phyloP scores from a whole-genome alignment of 2,797 vertebrate genomes.

The Neosilurus mollespiculum region DNA sequence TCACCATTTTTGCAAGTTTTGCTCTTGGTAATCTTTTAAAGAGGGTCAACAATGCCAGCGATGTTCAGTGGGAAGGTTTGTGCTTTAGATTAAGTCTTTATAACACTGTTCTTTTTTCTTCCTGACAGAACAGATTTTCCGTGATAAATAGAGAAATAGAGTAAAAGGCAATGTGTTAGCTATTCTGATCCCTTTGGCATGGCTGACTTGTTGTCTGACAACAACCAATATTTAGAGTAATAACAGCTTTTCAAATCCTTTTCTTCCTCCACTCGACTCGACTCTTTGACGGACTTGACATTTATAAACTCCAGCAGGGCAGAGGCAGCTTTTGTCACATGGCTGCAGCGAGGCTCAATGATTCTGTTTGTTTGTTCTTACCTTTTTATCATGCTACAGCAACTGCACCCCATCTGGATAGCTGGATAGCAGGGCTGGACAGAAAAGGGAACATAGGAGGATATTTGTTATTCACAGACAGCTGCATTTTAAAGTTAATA shows the following conservation, averaged over 20 bases:
- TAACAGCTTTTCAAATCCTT: conserved; percentile 18
- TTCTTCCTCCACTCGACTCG: conserved; percentile 12
- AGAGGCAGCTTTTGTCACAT: not conserved
- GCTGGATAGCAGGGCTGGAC: conserved; percentile 66
- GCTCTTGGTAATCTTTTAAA: conserved; percentile 2
- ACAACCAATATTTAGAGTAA: conserved; percentile 42
- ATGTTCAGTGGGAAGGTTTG: not conserved
- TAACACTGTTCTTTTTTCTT: not conserved
- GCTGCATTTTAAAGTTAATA: not conserved
- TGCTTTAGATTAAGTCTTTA: conserved; percentile 11
- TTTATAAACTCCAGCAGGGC: conserved; percentile 28
- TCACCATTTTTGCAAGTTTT: not conserved
- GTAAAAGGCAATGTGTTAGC: conserved; percentile 7
- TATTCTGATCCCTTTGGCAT: conserved; percentile 15
- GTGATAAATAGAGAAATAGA: not conserved
- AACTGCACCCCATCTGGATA: conserved; percentile 98
- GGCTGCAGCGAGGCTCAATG: not conserved
- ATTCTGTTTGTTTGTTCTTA: conserved; percentile 65
- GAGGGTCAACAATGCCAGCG: not conserved
- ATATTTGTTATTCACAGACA: conserved; percentile 19
- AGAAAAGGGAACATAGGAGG: conserved; percentile 48
- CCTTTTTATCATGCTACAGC: conserved; percentile 97
- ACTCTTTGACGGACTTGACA: conserved; percentile 26
- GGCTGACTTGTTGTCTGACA: conserved; percentile 14
- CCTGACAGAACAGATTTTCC: conserved; percentile 1